Conservation (phyloP, 2,797 vertebrate genomes). For the Scarus forsteni region DNA sequence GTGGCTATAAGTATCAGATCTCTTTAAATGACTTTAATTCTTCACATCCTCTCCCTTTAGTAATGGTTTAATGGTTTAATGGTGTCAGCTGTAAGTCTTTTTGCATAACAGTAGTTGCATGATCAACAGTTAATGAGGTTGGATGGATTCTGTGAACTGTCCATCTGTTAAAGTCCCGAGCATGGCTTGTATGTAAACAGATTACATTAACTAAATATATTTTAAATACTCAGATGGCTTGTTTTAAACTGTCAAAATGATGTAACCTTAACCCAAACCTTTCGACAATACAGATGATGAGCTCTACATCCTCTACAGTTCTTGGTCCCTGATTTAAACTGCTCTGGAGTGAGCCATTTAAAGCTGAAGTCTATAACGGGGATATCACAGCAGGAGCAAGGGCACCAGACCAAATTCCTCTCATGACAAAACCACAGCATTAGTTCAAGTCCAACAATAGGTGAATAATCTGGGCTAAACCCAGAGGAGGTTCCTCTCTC, state of each 20-base stretch:
- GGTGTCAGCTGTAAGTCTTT: background rate
- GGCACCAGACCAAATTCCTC: constrained; percentile 19
- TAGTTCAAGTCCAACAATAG: constrained; percentile 40
- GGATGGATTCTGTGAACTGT: background rate
- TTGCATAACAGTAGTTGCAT: background rate
- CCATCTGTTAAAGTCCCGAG: background rate
- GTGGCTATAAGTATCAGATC: background rate
- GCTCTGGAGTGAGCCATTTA: background rate
- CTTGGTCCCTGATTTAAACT: background rate
- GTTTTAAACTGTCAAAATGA: background rate
- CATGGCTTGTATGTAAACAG: background rate
- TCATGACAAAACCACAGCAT: constrained; percentile 24
- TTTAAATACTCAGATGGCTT: background rate
- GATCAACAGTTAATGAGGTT: background rate
- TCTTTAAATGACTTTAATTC: background rate
- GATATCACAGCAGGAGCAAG: constrained; percentile 18
- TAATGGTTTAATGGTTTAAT: background rate
- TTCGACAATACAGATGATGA: background rate
- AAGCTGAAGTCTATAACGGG: constrained; percentile 4
- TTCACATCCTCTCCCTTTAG: background rate
- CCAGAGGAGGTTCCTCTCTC: constrained; percentile 9
- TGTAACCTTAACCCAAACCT: too few relatives aligned
- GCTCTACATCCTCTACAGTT: background rate
- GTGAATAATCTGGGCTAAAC: constrained; percentile 40
- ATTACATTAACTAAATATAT: background rate